Percentiles rank a stretch among this genome's conserved stretches.
Evolutionary conservation across 2,113 vertebrate genomes (phyloP).

Genomic region (Ciconia boyciana): DNA sequence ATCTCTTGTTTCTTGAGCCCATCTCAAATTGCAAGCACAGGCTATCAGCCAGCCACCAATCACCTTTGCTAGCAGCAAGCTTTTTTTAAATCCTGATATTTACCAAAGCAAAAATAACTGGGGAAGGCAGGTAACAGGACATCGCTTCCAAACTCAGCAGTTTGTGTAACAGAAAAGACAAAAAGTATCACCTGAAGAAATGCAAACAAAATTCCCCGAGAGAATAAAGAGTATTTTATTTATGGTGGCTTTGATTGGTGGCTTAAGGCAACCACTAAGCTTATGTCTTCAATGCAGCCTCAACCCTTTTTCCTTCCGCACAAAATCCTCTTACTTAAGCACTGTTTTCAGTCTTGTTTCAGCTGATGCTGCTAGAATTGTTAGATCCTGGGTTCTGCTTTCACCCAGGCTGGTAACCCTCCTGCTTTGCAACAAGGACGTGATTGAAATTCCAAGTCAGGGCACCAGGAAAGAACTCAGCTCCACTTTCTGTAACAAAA

Average conservation of each 20-base stretch:
- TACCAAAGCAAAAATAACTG: conserved; percentile 1
- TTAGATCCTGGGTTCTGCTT: conserved; percentile 8
- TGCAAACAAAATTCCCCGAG: not conserved
- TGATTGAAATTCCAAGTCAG: not conserved
- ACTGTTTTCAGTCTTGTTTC: not conserved
- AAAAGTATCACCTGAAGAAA: not conserved
- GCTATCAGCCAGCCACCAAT: not conserved
- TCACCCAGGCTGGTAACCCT: not conserved
- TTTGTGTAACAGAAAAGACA: not conserved
- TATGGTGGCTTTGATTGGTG: not conserved
- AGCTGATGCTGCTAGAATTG: conserved; percentile 33
- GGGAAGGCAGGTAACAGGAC: conserved; percentile 8
- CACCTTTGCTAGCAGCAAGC: not conserved
- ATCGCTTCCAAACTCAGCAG: not conserved
- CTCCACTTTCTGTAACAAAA: not conserved
- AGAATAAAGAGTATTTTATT: conserved; percentile 9
- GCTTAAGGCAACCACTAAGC: conserved; percentile 9
- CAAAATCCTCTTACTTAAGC: conserved; percentile 37
- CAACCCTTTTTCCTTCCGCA: not conserved
- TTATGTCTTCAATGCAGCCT: not conserved
- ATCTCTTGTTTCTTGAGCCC: not conserved
- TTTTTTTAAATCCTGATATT: conserved; percentile 8
- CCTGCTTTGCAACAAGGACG: conserved; percentile 3
- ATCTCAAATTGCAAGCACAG: not conserved
- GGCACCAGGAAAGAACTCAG: not conserved